Evolutionary conservation across 2,113 vertebrate genomes (phyloP).

Genomic region (Rostratula benghalensis): DNA sequence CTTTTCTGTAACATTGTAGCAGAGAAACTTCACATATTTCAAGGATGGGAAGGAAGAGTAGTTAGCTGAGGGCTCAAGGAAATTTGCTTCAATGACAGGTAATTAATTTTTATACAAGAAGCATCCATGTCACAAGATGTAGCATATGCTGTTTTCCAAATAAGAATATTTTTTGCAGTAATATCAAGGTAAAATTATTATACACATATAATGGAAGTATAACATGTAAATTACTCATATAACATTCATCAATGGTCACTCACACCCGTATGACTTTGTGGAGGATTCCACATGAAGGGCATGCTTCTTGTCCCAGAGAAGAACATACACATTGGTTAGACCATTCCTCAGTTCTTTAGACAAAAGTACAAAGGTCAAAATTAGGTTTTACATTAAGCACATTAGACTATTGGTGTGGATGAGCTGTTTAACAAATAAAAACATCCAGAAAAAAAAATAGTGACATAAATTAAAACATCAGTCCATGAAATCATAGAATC

Average conservation of each 20-base stretch:
- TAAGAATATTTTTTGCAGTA: not conserved
- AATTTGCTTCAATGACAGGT: not conserved
- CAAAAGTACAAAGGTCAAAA: not conserved
- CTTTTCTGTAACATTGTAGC: not conserved
- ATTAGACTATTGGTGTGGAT: not conserved
- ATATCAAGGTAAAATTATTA: not conserved
- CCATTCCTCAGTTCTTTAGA: not conserved
- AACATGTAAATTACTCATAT: not conserved
- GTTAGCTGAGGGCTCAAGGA: not conserved
- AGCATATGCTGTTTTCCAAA: not conserved
- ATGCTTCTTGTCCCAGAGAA: conserved; percentile 68
- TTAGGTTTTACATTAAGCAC: not conserved
- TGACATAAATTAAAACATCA: not conserved
- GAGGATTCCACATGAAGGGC: conserved; percentile 74
- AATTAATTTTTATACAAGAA: not conserved
- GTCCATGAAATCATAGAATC: not conserved
- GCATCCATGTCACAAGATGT: not conserved
- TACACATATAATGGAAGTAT: not conserved
- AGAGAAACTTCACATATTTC: not conserved
- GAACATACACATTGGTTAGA: conserved; percentile 75
- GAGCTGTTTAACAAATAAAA: not conserved
- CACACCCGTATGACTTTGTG: conserved; percentile 69
- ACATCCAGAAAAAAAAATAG: not conserved
- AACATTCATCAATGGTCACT: not conserved
- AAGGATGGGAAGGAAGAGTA: not conserved